phyloP scores from a whole-genome alignment of 2,888 invertebrate genomes.

The Tachina grossa region DNA sequence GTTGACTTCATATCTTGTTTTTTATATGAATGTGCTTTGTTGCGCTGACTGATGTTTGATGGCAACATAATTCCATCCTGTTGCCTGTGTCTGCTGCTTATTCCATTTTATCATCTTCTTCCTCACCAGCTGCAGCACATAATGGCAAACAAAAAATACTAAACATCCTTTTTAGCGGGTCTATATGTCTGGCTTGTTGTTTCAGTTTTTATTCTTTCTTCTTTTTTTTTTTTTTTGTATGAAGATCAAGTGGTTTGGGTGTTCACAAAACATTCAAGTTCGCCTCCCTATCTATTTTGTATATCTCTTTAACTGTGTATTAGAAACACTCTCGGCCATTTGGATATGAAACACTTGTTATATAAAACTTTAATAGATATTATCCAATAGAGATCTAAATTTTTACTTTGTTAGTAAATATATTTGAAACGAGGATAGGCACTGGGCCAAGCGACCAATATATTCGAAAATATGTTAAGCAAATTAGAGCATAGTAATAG shows the following conservation, averaged over 20 bases:
- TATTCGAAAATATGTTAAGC: too few species aligned
- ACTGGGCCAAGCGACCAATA: too few species aligned
- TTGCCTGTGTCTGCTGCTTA: conserved; percentile 64
- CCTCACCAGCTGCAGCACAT: background rate
- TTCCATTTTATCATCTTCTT: conserved; percentile 49
- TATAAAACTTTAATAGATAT: too few species aligned
- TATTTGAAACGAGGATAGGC: too few species aligned
- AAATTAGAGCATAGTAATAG: too few species aligned
- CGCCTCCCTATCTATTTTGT: conserved; percentile 24
- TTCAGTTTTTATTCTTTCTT: conserved; percentile 11
- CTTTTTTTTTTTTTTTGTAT: conserved; percentile 37
- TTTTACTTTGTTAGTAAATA: too few species aligned
- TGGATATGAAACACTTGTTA: background rate
- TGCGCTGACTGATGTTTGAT: conserved; percentile 62
- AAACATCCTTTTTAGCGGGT: conserved; percentile 57
- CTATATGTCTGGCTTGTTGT: conserved; percentile 66
- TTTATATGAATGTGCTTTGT: conserved; percentile 3
- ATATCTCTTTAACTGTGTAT: background rate
- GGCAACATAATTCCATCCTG: conserved; percentile 65
- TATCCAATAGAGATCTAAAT: too few species aligned
- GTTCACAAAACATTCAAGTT: conserved; percentile 60
- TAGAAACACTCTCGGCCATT: conserved; percentile 13
- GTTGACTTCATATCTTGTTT: conserved; percentile 7
- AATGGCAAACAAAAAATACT: conserved; percentile 7
- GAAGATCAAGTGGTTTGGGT: conserved; percentile 65